Percentiles rank a stretch among this genome's conserved stretches.
Evolutionary conservation across 53 echinoderm and acorn worm species (phyloP).

Genomic region (Astropecten irregularis): DNA sequence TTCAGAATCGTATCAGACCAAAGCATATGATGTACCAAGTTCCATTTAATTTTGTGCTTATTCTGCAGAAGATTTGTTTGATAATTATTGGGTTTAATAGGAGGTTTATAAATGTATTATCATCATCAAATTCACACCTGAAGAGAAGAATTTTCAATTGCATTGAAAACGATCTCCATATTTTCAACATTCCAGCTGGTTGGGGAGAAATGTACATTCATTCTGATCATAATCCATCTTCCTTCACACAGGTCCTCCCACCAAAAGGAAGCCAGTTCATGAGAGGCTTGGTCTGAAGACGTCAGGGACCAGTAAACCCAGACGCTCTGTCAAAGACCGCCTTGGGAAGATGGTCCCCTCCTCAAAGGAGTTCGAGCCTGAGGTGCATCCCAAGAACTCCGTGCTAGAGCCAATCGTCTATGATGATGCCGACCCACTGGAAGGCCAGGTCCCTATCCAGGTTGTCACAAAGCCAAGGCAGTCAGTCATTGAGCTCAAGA

Average conservation of each 20-base stretch:
- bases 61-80: too few species aligned
- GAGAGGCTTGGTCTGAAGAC: conserved; percentile 67
- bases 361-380: neutral
- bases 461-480: conserved; percentile 39
- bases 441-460: conserved; percentile 1
- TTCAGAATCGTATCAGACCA: too few species aligned
- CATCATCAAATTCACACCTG: too few species aligned
- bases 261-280: conserved; percentile 59
- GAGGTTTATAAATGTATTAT: too few species aligned
- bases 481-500: conserved; percentile 55
- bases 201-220: too few species aligned
- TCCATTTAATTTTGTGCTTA: too few species aligned
- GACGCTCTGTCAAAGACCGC: conserved; percentile 66
- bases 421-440: conserved; percentile 34
- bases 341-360: conserved; percentile 44
- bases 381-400: conserved; percentile 6
- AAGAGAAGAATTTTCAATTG: too few species aligned
- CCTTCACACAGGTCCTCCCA: conserved; percentile 29
- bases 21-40: too few species aligned
- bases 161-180: too few species aligned
- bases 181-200: too few species aligned
- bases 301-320: conserved; percentile 34
- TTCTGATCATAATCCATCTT: too few species aligned
- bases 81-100: too few species aligned
- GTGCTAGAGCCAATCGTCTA: neutral